Evolutionary conservation across 2,113 vertebrate species (phyloP).

Genomic region (Pongo abelii): DNA sequence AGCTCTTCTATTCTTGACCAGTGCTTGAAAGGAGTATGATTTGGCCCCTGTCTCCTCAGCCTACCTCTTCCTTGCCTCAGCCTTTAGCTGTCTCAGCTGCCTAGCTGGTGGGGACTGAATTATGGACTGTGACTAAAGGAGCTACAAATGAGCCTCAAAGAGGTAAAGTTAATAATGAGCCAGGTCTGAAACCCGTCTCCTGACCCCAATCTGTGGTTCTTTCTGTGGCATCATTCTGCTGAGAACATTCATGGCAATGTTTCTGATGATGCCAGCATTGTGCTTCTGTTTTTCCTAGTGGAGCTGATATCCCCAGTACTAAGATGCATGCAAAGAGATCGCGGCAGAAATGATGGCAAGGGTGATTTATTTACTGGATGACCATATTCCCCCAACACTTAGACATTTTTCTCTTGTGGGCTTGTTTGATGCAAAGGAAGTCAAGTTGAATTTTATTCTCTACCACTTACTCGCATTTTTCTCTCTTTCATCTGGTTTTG

Average conservation of each 20-base stretch:
- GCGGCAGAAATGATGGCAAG: not conserved
- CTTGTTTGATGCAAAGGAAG: slow-evolving; percentile 3
- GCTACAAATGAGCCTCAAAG: not conserved
- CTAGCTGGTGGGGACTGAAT: not conserved
- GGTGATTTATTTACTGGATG: not conserved
- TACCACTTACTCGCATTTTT: not conserved
- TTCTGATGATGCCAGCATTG: not conserved
- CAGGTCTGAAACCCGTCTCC: not conserved
- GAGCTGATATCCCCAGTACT: not conserved
- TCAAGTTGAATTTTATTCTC: not conserved
- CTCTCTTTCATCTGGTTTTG: not conserved
- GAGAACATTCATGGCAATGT: not conserved
- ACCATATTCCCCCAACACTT: not conserved
- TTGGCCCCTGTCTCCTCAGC: not conserved
- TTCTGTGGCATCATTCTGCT: not conserved
- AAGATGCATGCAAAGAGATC: not conserved
- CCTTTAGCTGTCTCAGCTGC: not conserved
- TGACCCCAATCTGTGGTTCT: not conserved
- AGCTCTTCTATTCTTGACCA: not conserved
- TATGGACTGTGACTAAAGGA: not conserved
- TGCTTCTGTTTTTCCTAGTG: not conserved
- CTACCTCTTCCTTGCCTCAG: not conserved
- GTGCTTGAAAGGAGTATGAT: not conserved
- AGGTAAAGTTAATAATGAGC: not conserved
- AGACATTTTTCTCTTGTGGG: not conserved